These are phyloP conservation scores for Sylvicola cinctus DNA, from an alignment of 2,888 invertebrate genomes.

Conservation along the genomic window DNA sequence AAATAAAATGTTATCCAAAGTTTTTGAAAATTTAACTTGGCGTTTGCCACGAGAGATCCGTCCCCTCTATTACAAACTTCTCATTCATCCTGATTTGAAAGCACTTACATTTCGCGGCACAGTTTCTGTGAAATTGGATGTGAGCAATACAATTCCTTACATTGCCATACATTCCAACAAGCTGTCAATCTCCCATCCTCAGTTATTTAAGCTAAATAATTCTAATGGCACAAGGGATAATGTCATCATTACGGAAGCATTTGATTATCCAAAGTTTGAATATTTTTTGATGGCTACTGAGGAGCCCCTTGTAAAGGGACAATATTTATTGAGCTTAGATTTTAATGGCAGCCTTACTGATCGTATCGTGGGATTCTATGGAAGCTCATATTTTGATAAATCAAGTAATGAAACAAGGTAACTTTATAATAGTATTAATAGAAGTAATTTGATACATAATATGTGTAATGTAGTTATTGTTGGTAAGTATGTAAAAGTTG, in stretches of 20 bases:
- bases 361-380: slow-evolving; percentile 56
- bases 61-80: slow-evolving; percentile 41
- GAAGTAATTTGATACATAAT: too few species aligned
- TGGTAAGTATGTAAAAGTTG: too few species aligned
- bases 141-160: slow-evolving; percentile 23
- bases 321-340: slow-evolving; percentile 33
- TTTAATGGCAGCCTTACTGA: slow-evolving; percentile 46
- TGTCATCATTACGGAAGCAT: slow-evolving; percentile 12
- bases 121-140: slow-evolving; percentile 30
- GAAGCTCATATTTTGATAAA: slow-evolving; percentile 34
- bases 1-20: slow-evolving; percentile 12
- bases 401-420: slow-evolving; percentile 19
- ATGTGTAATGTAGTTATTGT: too few species aligned
- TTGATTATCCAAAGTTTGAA: slow-evolving; percentile 17
- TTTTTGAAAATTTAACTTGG: slow-evolving; percentile 20
- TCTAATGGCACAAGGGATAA: slow-evolving; percentile 12
- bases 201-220: slow-evolving; percentile 17
- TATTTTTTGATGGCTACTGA: slow-evolving; percentile 24
- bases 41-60: slow-evolving; percentile 35
- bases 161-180: slow-evolving; percentile 30
- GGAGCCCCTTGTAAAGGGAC: slow-evolving; percentile 17
- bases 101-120: slow-evolving; percentile 35
- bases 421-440: too few species aligned
- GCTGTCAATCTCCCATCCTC: slow-evolving; percentile 26
- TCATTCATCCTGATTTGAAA: slow-evolving; percentile 38